Evolutionary conservation across 2,113 vertebrate species (phyloP).

Genomic region (Mohoua ochrocephala): DNA sequence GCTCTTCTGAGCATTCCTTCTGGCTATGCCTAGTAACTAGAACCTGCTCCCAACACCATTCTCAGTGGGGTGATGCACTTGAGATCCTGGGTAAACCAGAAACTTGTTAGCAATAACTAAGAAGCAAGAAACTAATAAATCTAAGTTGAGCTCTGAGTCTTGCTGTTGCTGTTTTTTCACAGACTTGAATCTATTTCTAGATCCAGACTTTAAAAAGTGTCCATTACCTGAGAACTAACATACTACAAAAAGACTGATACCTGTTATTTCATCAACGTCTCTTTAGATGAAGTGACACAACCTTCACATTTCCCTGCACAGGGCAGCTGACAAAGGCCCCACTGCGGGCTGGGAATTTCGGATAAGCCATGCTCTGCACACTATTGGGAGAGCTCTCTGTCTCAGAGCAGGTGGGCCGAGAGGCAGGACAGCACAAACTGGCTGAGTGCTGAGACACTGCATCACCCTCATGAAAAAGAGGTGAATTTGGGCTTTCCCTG

Average conservation of each 20-base stretch:
- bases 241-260: not conserved
- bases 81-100: not conserved
- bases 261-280: not conserved
- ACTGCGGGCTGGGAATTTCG: fast-evolving
- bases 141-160: not conserved
- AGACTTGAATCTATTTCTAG: not conserved
- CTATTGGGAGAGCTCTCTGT: not conserved
- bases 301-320: not conserved
- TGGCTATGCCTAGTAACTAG: not conserved
- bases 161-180: not conserved
- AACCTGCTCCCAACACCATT: not conserved
- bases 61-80: not conserved
- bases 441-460: not conserved
- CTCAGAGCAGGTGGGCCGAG: not conserved
- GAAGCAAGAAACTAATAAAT: not conserved
- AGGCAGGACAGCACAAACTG: no score
- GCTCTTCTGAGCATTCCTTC: not conserved
- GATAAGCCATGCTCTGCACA: not conserved
- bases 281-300: not conserved
- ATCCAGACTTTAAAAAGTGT: not conserved
- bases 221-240: not conserved
- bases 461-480: not conserved
- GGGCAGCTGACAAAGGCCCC: not conserved
- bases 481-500: not conserved
- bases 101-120: not conserved